phyloP scores from a whole-genome alignment of 2,113 vertebrate species.

The Hemibagrus wyckioides region DNA sequence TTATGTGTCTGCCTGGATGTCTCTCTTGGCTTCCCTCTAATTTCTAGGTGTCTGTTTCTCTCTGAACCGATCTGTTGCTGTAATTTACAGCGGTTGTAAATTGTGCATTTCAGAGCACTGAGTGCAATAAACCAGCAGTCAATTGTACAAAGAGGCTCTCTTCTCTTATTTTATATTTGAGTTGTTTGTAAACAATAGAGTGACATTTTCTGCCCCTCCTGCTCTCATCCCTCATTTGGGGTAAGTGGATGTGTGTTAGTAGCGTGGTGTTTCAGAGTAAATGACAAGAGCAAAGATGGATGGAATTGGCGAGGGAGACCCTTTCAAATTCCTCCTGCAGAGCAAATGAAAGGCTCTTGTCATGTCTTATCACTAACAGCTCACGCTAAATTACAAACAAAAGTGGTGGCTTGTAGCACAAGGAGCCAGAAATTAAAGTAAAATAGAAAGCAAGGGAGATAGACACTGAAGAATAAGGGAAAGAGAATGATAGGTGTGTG shows the following conservation, averaged over 20 bases:
- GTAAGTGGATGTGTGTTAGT: neutral
- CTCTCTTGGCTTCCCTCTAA: neutral
- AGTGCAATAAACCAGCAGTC: neutral
- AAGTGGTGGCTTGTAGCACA: slow-evolving; percentile 22
- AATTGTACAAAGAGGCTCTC: neutral
- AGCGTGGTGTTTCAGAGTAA: neutral
- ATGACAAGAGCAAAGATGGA: slow-evolving; percentile 7
- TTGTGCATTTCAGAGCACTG: neutral
- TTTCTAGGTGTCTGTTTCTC: neutral
- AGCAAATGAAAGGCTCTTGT: slow-evolving; percentile 30
- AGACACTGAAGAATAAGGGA: neutral
- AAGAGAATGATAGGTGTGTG: neutral
- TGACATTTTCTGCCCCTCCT: neutral
- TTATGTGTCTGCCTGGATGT: neutral
- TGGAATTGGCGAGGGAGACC: neutral
- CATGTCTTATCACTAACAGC: slow-evolving; percentile 21
- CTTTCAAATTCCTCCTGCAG: slow-evolving; percentile 8
- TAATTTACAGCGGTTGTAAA: neutral
- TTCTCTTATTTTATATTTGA: neutral
- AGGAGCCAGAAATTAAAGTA: neutral
- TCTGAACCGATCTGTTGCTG: neutral
- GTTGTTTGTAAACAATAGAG: neutral
- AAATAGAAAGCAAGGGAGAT: neutral
- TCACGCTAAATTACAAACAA: slow-evolving; percentile 26
- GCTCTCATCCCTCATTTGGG: neutral